Percentiles rank a stretch among this genome's conserved stretches.
Conservation (phyloP, 1,140 invertebrate species). For the Drosophila pallidifrons region DNA sequence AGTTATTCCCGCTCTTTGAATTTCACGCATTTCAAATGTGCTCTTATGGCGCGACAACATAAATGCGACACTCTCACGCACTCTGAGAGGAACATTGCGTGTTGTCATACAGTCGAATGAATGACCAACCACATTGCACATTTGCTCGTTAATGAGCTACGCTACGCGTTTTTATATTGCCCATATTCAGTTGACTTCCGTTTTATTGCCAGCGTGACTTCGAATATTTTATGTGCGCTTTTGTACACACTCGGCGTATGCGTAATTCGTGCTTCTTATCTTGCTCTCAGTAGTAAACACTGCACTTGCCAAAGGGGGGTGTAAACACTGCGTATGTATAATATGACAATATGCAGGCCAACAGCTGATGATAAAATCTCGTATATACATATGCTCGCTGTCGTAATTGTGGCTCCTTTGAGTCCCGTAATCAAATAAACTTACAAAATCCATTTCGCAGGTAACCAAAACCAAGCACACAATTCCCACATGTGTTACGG, state of each 20-base stretch:
- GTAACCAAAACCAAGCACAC: background rate
- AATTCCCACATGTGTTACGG: slow-evolving; percentile 30
- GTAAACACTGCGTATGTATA: slow-evolving; percentile 51
- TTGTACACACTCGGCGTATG: slow-evolving; percentile 44
- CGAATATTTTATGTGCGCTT: slow-evolving; percentile 32
- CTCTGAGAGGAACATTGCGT: slow-evolving; percentile 37
- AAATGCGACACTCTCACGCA: slow-evolving; percentile 47
- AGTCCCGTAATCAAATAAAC: slow-evolving; percentile 24
- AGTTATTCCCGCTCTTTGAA: slow-evolving; percentile 36
- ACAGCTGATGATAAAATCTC: background rate
- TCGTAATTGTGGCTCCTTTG: slow-evolving; percentile 16
- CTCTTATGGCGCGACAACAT: slow-evolving; percentile 54
- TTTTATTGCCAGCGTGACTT: slow-evolving; percentile 39
- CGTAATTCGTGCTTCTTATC: slow-evolving; percentile 52
- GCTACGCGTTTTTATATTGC: slow-evolving; percentile 43
- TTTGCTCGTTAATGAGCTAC: slow-evolving; percentile 63
- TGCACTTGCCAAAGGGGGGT: background rate
- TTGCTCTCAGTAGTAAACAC: background rate
- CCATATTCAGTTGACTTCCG: slow-evolving; percentile 65
- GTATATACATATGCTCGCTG: background rate
- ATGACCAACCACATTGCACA: slow-evolving; percentile 65
- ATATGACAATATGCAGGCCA: slow-evolving; percentile 35
- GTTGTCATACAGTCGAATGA: slow-evolving; percentile 62
- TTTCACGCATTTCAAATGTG: slow-evolving; percentile 74
- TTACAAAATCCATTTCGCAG: slow-evolving; percentile 13